A percentile compares a stretch with the other conserved stretches of the same genome.
Evolutionary conservation across 2,888 invertebrate genomes (phyloP).

Genomic region (Platycheirus rosarum): DNA sequence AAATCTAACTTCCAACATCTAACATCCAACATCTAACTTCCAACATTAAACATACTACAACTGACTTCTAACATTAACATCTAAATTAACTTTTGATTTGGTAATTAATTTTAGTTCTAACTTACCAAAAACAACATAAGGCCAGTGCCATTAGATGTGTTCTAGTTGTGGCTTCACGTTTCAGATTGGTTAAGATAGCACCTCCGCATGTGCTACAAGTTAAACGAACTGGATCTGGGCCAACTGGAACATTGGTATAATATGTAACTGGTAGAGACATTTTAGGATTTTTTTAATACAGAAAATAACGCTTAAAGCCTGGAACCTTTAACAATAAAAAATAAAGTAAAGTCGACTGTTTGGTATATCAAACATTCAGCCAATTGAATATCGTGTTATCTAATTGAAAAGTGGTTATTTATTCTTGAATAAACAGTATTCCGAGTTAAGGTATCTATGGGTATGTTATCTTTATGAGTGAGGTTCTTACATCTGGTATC

Average conservation of each 20-base stretch:
- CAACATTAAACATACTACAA: too few species aligned
- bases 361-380: too few species aligned
- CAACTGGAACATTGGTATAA: conserved; percentile 59
- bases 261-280: conserved; percentile 2
- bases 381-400: too few species aligned
- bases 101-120: neutral
- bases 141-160: conserved; percentile 61
- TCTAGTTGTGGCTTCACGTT: conserved; percentile 41
- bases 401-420: too few species aligned
- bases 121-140: conserved; percentile 59
- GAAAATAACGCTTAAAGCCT: conserved; percentile 66
- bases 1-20: too few species aligned
- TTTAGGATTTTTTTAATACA: conserved; percentile 74
- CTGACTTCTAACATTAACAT: too few species aligned
- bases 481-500: too few species aligned
- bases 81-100: too few species aligned
- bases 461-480: too few species aligned
- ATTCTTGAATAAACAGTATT: too few species aligned
- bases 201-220: conserved; percentile 81
- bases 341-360: neutral
- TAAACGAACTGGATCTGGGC: conserved; percentile 78
- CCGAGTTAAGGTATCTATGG: too few species aligned
- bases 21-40: too few species aligned
- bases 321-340: conserved; percentile 58
- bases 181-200: conserved; percentile 80